Evolutionary conservation across 2,797 vertebrate species (phyloP), one percentile per base, ranked within the genome.

Genomic region (Kryptopterus vitreolus): DNA sequence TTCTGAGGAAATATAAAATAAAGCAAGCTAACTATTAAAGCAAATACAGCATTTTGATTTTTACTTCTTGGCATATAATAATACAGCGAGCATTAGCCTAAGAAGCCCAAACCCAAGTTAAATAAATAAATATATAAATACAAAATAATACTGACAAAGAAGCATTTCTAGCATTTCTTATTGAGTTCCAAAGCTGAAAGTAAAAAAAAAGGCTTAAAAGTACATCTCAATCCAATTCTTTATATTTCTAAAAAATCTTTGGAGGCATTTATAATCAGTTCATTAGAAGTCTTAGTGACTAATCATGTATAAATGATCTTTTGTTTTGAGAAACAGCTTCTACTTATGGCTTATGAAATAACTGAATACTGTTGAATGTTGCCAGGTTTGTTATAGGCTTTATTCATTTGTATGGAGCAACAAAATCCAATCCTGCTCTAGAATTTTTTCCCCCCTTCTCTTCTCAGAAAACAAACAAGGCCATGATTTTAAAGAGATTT

Each of bases 401-500:
- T 48, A 74, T 90, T 92, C 86, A 90, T 91, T 91, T 91, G 74
- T 83, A 83, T 29, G 87, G 82, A 84, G 87, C 87, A 88, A 91
- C 89, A 85, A 88, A 91, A 86, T 88, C 88, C 24, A 85, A 91
- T 90, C 86, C 83, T 46, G 20, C 35, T 78, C 73, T 52, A 81
- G 82, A 79, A 62, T 89, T 84, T 82, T 87, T 87, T 88, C 84
- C 43, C 84, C 82, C 82, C 78, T 86, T 77, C 87, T 89, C 89
- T 87, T 89, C 86, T 85, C 77, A 84, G 88, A 85, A 87, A 87
- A 88, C 77, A 78, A 90, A 89, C 70, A 66, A 88, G 83, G 83
- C 77, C 84, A 85, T 90, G 89, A 81, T 88, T 77, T 87, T 88
- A 85, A 83, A 90, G 87, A 86, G 89, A 92, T 92, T 95, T 90